These are phyloP conservation scores for Cinara cedri DNA, from an alignment of 2,888 invertebrate species.

Conservation along the genomic window DNA sequence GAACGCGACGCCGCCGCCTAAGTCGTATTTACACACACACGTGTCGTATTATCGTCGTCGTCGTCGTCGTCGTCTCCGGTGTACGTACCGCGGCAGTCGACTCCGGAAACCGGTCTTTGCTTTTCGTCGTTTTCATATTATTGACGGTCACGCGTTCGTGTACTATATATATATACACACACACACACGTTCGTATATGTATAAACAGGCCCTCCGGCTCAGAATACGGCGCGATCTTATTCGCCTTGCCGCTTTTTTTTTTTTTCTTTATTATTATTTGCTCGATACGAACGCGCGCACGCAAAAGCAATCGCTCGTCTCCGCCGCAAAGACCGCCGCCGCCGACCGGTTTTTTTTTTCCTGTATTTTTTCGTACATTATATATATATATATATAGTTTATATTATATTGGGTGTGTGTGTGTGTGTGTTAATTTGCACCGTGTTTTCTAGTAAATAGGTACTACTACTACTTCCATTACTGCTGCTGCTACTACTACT, in stretches of 20 bases:
- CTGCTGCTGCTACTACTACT: too few species aligned
- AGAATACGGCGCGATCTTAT: neutral
- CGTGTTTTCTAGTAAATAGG: too few species aligned
- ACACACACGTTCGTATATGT: too few species aligned
- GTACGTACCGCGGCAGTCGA: neutral
- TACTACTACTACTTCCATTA: too few species aligned
- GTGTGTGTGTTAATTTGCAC: neutral
- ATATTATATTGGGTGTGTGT: too few species aligned
- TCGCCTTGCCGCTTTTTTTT: too few species aligned
- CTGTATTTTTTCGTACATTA: neutral
- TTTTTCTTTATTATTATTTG: too few species aligned
- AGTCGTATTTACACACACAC: neutral
- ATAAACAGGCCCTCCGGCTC: constrained; percentile 25
- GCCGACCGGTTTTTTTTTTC: constrained; percentile 34
- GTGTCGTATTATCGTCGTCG: constrained; percentile 3
- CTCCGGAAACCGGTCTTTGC: constrained; percentile 40
- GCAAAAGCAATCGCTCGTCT: neutral
- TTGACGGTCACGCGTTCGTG: too few species aligned
- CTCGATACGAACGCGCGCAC: too few species aligned
- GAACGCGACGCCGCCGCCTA: neutral
- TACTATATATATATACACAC: too few species aligned
- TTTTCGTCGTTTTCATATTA: neutral
- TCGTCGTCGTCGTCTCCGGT: too few species aligned
- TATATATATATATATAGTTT: too few species aligned
- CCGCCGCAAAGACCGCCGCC: constrained; percentile 15